These are phyloP conservation scores for Goniozus legneri DNA, from an alignment of 1,140 invertebrate species.

Conservation along the genomic window DNA sequence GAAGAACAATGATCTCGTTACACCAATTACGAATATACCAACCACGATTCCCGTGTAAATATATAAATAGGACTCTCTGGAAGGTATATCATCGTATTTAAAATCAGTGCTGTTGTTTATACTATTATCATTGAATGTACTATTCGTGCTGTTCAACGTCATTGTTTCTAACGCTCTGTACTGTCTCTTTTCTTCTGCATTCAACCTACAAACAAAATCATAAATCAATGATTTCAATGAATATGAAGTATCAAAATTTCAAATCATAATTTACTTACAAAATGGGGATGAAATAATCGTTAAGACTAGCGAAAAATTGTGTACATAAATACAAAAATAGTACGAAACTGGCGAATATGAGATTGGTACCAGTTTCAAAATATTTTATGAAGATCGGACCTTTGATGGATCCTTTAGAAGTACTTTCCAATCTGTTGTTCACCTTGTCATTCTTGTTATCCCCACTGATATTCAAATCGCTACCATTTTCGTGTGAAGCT, in stretches of 20 bases:
- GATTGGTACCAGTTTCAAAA: slow-evolving; percentile 60
- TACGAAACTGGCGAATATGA: slow-evolving; percentile 53
- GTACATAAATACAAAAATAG: slow-evolving; percentile 56
- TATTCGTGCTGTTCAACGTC: slow-evolving; percentile 5
- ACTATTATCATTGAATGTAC: slow-evolving; percentile 1
- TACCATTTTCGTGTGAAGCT: slow-evolving; percentile 34
- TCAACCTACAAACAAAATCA: slow-evolving; percentile 30
- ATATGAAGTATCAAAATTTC: neutral
- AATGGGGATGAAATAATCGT: slow-evolving; percentile 67
- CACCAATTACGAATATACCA: slow-evolving; percentile 49
- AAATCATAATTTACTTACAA: slow-evolving; percentile 48
- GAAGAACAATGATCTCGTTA: slow-evolving; percentile 58
- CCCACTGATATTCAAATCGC: slow-evolving; percentile 49
- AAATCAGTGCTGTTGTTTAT: neutral
- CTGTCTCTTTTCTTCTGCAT: slow-evolving; percentile 24
- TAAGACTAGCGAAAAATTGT: slow-evolving; percentile 63
- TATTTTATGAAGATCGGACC: slow-evolving; percentile 64
- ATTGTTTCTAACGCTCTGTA: slow-evolving; percentile 3
- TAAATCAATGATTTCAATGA: too few species aligned
- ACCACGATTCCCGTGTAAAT: slow-evolving; percentile 55
- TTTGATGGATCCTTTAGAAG: slow-evolving; percentile 60
- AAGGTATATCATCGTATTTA: slow-evolving; percentile 11
- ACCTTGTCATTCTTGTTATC: slow-evolving; percentile 52
- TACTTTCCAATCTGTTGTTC: slow-evolving; percentile 57
- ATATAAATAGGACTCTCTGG: slow-evolving; percentile 47